phyloP scores from a whole-genome alignment of 2,797 vertebrate genomes.

The Sebastes minor region DNA sequence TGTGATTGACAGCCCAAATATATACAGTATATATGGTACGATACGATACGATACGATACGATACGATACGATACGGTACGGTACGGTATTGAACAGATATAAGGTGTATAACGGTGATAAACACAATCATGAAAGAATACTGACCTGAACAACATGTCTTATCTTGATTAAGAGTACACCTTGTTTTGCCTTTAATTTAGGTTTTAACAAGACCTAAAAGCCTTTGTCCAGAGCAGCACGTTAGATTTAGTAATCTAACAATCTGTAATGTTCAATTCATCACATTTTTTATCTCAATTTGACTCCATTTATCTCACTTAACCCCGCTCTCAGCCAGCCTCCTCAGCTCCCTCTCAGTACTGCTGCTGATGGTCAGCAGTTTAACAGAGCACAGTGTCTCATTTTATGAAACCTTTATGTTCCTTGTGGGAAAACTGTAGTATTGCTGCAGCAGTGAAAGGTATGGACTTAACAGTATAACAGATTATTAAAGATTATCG shows the following conservation, averaged over 20 bases:
- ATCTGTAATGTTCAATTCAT: neutral
- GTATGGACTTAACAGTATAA: neutral
- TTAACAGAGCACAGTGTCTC: neutral
- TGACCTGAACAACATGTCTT: neutral
- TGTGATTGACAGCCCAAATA: no score
- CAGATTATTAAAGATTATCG: neutral
- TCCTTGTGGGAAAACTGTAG: neutral
- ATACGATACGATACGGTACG: accelerated
- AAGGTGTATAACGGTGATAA: neutral
- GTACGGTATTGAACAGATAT: neutral
- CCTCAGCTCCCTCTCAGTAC: neutral
- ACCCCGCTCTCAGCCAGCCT: no score
- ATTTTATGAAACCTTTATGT: neutral
- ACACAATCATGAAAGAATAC: neutral
- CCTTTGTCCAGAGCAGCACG: neutral
- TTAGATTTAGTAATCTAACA: neutral
- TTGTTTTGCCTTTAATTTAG: neutral
- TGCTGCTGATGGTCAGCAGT: constrained; percentile 20
- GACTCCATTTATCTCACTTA: neutral
- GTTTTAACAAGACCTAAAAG: neutral
- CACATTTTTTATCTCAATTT: neutral
- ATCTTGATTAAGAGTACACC: neutral
- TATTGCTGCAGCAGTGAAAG: neutral
- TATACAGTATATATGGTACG: no score
- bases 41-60: no score